Evolutionary conservation across 2,113 vertebrate species (phyloP), one percentile per base, ranked within the genome.

Genomic region (Centropus unirufus): DNA sequence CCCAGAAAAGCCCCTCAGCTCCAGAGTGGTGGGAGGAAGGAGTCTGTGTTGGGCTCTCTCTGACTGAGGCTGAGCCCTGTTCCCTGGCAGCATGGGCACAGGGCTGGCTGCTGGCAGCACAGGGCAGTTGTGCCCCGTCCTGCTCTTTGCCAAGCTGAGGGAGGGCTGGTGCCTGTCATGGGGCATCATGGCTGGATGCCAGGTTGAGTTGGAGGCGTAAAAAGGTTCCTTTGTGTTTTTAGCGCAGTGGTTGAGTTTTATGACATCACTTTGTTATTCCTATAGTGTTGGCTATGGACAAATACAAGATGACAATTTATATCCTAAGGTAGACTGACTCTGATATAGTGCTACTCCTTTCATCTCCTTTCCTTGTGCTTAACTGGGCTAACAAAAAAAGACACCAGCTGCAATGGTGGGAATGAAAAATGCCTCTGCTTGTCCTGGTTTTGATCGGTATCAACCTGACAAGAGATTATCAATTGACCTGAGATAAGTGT

Each of bases 301-400:
- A 96, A 96, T 58, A 86, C 66, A 96, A 77, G 78, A 87, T 0
- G 47, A 92, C 92, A 73, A 95, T 96, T 96, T 92, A 83, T 92
- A 93, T 57, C 96, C 94, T 58, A 69, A 87, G 89, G 93, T 93
- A 86, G 80, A 89, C 68, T 88, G 87, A 91, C 91, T 94, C 88
- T 92, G 79, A 94, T 94, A 82, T 0, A 52, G 79, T 72, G 84
- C 73, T 95, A 64, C 90, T 93, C 75, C 74, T 96, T 95, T 80
- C 5, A 8, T 55, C 90, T 93, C 75, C 74, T 96, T 95, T 80
- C 5, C 7, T 55, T 93, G 92, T 95, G 88, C 72, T 94, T 97
- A 96, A 97, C 90, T 96, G 90, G 73, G 84, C 92, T 96, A 93
- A 96, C 81, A 91, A 87, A 92, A 92, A 95, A 95, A 91, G 86